A percentile compares a stretch with the other conserved stretches of the same genome.
These are phyloP conservation scores for Spisula subtruncata DNA, from an alignment of 2,888 invertebrate genomes.

Conservation along the genomic window DNA sequence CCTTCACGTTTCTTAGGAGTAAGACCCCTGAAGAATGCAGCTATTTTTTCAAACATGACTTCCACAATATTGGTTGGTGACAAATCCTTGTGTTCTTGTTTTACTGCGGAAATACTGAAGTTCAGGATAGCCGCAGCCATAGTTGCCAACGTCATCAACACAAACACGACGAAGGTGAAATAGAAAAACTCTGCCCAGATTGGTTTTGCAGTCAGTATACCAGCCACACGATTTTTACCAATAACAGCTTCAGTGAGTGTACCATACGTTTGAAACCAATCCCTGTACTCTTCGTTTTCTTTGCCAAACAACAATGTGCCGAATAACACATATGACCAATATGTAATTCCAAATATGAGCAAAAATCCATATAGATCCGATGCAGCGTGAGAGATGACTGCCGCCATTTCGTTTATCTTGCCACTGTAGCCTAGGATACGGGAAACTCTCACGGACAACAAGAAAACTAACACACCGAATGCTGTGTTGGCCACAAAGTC, in stretches of 20 bases:
- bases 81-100: constrained; percentile 61
- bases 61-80: constrained; percentile 66
- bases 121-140: constrained; percentile 81
- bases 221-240: constrained; percentile 77
- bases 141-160: constrained; percentile 78
- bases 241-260: constrained; percentile 86
- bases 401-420: constrained; percentile 88
- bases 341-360: constrained; percentile 87
- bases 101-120: constrained; percentile 75
- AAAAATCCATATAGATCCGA: constrained; percentile 87
- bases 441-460: constrained; percentile 76
- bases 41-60: constrained; percentile 55
- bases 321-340: constrained; percentile 83
- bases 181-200: constrained; percentile 78
- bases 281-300: constrained; percentile 82
- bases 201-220: constrained; percentile 72
- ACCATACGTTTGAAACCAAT: constrained; percentile 85
- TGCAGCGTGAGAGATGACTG: constrained; percentile 86
- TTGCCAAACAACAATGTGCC: constrained; percentile 86
- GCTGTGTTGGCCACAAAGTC: constrained; percentile 85
- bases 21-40: constrained; percentile 5
- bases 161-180: constrained; percentile 77
- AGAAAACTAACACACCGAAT: constrained; percentile 75
- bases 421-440: constrained; percentile 88
- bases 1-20: neutral